Percentiles rank a stretch among this genome's conserved stretches.
Evolutionary conservation across 2,797 vertebrate genomes (phyloP).

Genomic region (Orientallactaga sibirica): DNA sequence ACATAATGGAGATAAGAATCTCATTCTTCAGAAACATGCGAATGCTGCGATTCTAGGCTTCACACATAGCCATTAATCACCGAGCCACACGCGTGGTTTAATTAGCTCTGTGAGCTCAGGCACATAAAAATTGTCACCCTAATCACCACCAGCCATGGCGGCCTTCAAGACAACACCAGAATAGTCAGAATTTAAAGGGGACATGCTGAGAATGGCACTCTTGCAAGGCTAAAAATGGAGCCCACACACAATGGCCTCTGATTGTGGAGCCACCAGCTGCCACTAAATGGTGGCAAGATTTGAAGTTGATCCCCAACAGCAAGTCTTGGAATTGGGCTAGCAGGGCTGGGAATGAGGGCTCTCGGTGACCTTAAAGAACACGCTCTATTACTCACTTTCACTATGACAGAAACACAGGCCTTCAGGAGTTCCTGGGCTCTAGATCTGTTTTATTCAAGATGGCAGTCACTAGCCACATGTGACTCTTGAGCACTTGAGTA

Average conservation of each 20-base stretch:
- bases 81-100: constrained; percentile 6
- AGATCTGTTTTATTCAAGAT: background rate
- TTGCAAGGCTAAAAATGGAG: background rate
- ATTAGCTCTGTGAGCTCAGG: constrained; percentile 71
- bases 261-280: constrained; percentile 10
- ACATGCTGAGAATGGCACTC: constrained; percentile 36
- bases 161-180: constrained; percentile 32
- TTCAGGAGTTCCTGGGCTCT: background rate
- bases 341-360: background rate
- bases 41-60: constrained; percentile 64
- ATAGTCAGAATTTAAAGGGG: constrained; percentile 42
- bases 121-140: constrained; percentile 50
- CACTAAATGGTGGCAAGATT: background rate
- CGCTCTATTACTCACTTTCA: background rate
- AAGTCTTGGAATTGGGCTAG: background rate
- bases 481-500: background rate
- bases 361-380: background rate
- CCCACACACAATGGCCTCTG: background rate
- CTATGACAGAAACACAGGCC: background rate
- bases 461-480: background rate
- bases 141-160: background rate
- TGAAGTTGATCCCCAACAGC: background rate
- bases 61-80: constrained; percentile 59
- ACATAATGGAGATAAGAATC: constrained; percentile 62
- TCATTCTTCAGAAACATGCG: constrained; percentile 72